Evolutionary conservation across 2,888 invertebrate species (phyloP).

Genomic region (Rotaria magnacalcarata): DNA sequence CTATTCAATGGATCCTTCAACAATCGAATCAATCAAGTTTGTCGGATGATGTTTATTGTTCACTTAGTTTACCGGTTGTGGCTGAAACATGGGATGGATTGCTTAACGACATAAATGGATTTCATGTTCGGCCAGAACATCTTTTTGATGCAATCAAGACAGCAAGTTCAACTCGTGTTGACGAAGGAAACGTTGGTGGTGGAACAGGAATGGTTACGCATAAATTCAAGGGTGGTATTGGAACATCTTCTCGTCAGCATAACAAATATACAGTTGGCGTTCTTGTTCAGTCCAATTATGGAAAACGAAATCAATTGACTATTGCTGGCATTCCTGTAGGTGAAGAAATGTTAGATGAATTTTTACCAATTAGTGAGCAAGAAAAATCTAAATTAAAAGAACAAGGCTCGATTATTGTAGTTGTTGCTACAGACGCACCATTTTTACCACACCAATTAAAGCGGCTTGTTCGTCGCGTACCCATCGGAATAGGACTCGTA

Average conservation of each 20-base stretch:
- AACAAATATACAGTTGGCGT: neutral
- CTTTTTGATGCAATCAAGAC: neutral
- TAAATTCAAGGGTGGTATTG: neutral
- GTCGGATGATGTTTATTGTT: too few relatives aligned
- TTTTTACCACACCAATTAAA: neutral
- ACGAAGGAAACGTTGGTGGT: neutral
- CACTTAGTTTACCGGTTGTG: too few relatives aligned
- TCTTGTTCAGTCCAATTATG: neutral
- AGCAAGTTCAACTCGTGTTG: neutral
- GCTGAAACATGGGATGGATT: too few relatives aligned
- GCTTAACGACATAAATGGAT: too few relatives aligned
- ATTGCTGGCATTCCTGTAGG: neutral
- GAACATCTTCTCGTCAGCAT: neutral
- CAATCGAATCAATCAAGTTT: too few relatives aligned
- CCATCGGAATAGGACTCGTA: neutral
- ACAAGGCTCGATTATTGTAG: neutral
- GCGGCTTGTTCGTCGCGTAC: neutral
- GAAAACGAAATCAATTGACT: neutral
- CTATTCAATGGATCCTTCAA: too few relatives aligned
- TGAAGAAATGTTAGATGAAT: neutral
- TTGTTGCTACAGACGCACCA: neutral
- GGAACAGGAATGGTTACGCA: slow-evolving; percentile 3
- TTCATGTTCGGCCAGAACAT: too few relatives aligned
- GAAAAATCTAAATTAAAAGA: neutral
- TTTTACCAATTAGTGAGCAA: neutral